phyloP scores from a whole-genome alignment of 2,797 vertebrate species.

The Falco novaeseelandiae region DNA sequence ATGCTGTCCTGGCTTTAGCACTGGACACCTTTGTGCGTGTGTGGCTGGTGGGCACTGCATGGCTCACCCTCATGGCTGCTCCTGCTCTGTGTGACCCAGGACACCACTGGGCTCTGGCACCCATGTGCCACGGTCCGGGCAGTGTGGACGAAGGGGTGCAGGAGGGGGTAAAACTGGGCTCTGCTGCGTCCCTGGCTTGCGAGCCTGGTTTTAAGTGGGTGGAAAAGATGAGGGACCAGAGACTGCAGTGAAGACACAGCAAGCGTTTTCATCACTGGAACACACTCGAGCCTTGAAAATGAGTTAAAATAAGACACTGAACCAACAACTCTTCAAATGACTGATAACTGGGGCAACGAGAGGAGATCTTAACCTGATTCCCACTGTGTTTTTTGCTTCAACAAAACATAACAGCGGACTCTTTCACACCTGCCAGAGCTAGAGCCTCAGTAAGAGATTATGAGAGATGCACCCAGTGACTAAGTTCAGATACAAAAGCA shows the following conservation, averaged over 20 bases:
- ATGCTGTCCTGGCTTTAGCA: background rate
- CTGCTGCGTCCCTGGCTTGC: background rate
- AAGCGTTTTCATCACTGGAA: background rate
- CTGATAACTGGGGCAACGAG: background rate
- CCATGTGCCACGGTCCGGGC: background rate
- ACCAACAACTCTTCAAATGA: background rate
- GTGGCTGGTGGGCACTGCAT: background rate
- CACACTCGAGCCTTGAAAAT: background rate
- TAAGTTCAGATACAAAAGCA: background rate
- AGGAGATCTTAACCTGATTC: slow-evolving; percentile 6
- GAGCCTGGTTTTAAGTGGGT: background rate
- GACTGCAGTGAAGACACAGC: fast-evolving
- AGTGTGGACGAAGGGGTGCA: background rate
- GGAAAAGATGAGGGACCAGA: background rate
- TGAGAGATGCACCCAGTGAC: background rate
- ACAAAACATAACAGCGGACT: background rate
- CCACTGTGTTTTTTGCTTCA: background rate
- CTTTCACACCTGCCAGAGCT: slow-evolving; percentile 25
- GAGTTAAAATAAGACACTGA: background rate
- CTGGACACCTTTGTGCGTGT: background rate
- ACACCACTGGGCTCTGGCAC: background rate
- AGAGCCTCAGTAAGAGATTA: background rate
- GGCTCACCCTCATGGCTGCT: background rate
- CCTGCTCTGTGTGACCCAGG: fast-evolving
- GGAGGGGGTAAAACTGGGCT: background rate